Evolutionary conservation across 1,140 invertebrate species (phyloP), one percentile per base, ranked within the genome.

Genomic region (Solen grandis): DNA sequence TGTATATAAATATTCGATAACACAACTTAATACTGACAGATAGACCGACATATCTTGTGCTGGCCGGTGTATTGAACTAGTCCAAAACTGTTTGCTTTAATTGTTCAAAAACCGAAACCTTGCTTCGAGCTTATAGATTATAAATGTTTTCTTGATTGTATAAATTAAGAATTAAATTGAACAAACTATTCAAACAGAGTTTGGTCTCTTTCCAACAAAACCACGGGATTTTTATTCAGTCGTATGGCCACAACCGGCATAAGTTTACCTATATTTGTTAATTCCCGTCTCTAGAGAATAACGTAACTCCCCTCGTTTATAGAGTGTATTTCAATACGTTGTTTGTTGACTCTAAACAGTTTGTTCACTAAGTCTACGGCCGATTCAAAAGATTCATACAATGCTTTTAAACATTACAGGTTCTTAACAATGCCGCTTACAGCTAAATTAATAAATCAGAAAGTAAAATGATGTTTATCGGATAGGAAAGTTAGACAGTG

Each of bases 161-260:
- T 66, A 25, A 66, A 66, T 66, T 4, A 41, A 63, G 33, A 66
- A 66, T 38, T 66, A 41, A 29, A 66, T 25, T 38, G 50, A 38
- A 38, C 62, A 27, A 46, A 33, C 60, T 66, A 66, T 66, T 14
- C 62, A 66, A 66, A 66, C 50, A 66, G 27, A 4, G 62, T 27
- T 66, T 66, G 62, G 62, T 66, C 25, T n/a, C 29, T 38, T 38
- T 66, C 62, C 62, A 66, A 66, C 50, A 66, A 38, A 41, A 60
- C n/a, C 62, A 41, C n/a, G 38, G 10, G 5, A 41, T 13, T 41
- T 41, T 66, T 41, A 31, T 31, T 60, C 29, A 31, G 29, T 27
- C 8, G 35, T 60, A 31, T 60, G 57, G 27, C 35, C 35, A 60
- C 13, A 3, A 3, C 52, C n/a, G n/a, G 27, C 52, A 55, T 27